phyloP scores from a whole-genome alignment of 2,888 invertebrate species.

The Torymus aiolomorphi region DNA sequence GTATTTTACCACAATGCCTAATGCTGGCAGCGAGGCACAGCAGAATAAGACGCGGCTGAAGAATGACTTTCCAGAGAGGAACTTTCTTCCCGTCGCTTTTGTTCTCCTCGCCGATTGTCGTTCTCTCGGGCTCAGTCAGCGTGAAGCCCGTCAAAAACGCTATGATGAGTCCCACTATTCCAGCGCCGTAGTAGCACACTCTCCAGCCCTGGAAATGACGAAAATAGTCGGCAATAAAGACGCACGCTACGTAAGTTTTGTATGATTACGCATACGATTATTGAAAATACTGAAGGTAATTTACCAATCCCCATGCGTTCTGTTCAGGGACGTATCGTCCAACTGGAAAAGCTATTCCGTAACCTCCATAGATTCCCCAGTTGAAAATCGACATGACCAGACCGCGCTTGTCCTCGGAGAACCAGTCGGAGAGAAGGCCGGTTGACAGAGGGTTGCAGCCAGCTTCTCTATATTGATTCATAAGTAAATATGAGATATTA shows the following conservation, averaged over 20 bases:
- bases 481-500: too few relatives aligned
- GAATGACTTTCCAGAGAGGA: slow-evolving; percentile 85
- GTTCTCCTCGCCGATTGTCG: slow-evolving; percentile 84
- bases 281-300: slow-evolving; percentile 56
- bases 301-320: slow-evolving; percentile 85
- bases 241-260: not conserved
- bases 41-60: slow-evolving; percentile 86
- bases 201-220: slow-evolving; percentile 84
- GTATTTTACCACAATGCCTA: slow-evolving; percentile 85
- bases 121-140: slow-evolving; percentile 85
- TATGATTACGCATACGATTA: too few relatives aligned
- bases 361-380: slow-evolving; percentile 97
- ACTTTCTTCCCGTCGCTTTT: slow-evolving; percentile 77
- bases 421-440: slow-evolving; percentile 88
- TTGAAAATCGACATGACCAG: slow-evolving; percentile 95
- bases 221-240: not conserved
- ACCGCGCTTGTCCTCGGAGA: slow-evolving; percentile 88
- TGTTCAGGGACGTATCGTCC: slow-evolving; percentile 88
- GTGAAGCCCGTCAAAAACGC: slow-evolving; percentile 85
- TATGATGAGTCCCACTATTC: slow-evolving; percentile 85
- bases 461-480: slow-evolving; percentile 80
- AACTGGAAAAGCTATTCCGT: slow-evolving; percentile 93
- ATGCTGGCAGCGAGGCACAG: slow-evolving; percentile 91
- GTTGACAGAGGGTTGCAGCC: slow-evolving; percentile 92
- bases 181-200: slow-evolving; percentile 88